Base-by-base conservation (phyloP, 1,140 invertebrate species). In the Notospermus geniculatus region DNA sequence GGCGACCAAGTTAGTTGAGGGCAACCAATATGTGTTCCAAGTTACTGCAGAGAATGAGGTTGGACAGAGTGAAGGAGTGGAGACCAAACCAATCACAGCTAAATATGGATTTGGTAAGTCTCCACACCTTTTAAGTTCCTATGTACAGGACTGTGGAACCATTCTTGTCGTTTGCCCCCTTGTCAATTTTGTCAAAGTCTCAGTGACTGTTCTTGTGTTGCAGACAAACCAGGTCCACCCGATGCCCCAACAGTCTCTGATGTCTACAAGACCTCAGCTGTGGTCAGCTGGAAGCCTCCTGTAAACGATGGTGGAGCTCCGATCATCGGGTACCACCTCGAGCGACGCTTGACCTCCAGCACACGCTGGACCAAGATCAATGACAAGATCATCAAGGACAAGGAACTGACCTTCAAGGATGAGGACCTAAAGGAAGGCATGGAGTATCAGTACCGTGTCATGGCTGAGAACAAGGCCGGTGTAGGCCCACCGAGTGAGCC, bases 11-110 rank as follows among this genome's bases (percentile, higher is more conserved):
- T 83, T 97, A 2, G 90, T 93, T 68, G 92, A 95, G 83, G 84
- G 93, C 91, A 86, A 95, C 41, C 91, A 95, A 72, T 98, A 99
- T 81, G 93, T 97, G 80, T 97, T 97, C 75, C 93, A 90, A 0
- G 82, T 98, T 0, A 68, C 64, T 67, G 73, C 74, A 28, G 69
- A 73, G 59, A 73, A 81, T 60, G 72, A 73, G 9, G 73, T 74
- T 22, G 78, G 78, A 30, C 68, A 75, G 5, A 75, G 74, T 63
- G 90, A 89, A 65, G 93, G 93, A 28, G 83, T 98, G n/a, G 88
- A 90, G 82, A 86, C 25, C 7, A 70, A 77, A 25, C 57, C 69
- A 0, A 88, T 94, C 5, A 82, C 91, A 28, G 92, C 92, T 0
- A 97, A 97, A 81, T 92, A 92, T 82, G 94, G 93, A 60, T 97